Evolutionary conservation across 2,797 vertebrate genomes (phyloP).

Genomic region (Basileuterus tristriatus): DNA sequence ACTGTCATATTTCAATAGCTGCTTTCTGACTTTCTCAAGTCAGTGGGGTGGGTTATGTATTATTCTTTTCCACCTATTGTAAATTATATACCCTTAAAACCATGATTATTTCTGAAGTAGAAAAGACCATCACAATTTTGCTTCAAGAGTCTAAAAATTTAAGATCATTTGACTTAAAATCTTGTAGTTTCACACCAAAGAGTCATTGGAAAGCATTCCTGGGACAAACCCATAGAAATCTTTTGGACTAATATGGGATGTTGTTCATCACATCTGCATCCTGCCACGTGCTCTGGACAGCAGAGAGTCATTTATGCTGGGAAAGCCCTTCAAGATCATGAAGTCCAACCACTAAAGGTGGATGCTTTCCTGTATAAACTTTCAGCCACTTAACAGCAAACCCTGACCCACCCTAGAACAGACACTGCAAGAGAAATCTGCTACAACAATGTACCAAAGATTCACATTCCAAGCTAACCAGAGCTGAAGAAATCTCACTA

Average conservation of each 20-base stretch:
- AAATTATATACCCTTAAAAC: neutral
- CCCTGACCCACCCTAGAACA: neutral
- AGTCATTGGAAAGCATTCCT: rapidly evolving
- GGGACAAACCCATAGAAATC: neutral
- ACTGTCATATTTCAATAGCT: neutral
- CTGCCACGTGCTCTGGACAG: rapidly evolving
- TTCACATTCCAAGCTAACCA: neutral
- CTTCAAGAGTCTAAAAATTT: neutral
- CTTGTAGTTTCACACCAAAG: neutral
- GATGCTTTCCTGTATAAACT: neutral
- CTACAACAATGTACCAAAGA: neutral
- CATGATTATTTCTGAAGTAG: neutral
- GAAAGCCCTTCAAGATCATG: neutral
- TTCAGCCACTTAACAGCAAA: neutral
- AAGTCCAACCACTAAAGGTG: neutral
- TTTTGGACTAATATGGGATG: neutral
- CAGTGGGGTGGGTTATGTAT: neutral
- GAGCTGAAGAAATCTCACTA: neutral
- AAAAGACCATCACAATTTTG: neutral
- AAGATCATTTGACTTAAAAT: neutral
- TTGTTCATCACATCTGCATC: neutral
- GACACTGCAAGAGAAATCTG: neutral
- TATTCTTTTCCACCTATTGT: neutral
- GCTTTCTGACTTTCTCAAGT: neutral
- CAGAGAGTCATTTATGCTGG: too few relatives aligned